Base-by-base conservation (phyloP, 2,888 invertebrate genomes). In the Lasioglossum leucozonium region DNA sequence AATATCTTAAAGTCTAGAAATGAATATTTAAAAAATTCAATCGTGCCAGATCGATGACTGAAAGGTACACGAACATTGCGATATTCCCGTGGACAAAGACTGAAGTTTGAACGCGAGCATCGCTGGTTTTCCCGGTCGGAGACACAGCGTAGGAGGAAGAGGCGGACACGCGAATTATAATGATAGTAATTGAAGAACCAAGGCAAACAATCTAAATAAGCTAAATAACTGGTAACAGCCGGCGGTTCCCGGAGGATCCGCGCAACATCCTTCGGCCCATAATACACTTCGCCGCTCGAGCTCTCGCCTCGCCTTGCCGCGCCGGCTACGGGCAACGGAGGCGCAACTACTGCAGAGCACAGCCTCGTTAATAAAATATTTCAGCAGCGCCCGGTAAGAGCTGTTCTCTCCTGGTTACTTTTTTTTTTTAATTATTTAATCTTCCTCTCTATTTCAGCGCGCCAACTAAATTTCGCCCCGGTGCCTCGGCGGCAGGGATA, bases 361-460 rank as follows among this genome's bases (percentile, higher is more conserved):
- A 51, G 65, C 1, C 51, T 75, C 58, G 75, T 84, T 86, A 86
- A 87, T 86, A 86, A 86, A 84, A 82, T 82, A 87, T 86, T 84
- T 84, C 82, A 44, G 62, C 72, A 40, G 51, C 69, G 72, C 55
- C 42, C 58, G 71, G 65, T 67, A 69, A 81, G 44, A 34, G 62
- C 73, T 51, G 47, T 74, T 77, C 77, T 74, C 72, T 74, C 44
- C 72, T 37, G 51, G 47, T 77, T 55, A 65, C 16, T 30, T 51
- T 47, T 75, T 76, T 47, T 71, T 72, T 47, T 76, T n/a, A n/a
- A 82, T 85, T 85, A 81, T 85, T 76, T 79, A 82, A 85, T 81
- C 75, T 42, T 30, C 75, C 76, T 72, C 65, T 37, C 22, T 58
- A 72, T 26, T 58, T 18, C 77, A 62, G 22, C 62, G 58, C 69